Percentiles rank a stretch among this genome's conserved stretches.
These are phyloP conservation scores for Uloborus diversus DNA, from an alignment of 1,140 invertebrate genomes.

Conservation along the genomic window DNA sequence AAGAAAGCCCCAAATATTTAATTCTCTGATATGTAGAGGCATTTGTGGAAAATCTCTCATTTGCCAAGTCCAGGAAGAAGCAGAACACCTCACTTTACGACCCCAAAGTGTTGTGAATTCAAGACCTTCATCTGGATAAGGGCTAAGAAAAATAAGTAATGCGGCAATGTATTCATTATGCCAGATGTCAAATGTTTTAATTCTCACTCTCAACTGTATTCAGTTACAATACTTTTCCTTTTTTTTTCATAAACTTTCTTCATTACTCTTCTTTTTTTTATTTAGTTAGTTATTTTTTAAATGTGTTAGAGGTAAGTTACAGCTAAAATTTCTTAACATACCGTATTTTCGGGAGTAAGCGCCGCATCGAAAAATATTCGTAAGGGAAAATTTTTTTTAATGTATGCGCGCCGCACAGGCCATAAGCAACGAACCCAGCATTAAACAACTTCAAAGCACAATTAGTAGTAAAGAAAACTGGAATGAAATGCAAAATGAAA, in stretches of 20 bases:
- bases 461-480: not conserved
- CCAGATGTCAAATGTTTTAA: not conserved
- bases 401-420: too few relatives aligned
- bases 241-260: too few relatives aligned
- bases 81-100: conserved; percentile 80
- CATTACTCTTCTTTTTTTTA: too few relatives aligned
- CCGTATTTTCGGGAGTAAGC: too few relatives aligned
- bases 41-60: conserved; percentile 97
- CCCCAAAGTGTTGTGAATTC: conserved; percentile 95
- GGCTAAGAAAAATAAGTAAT: conserved; percentile 68
- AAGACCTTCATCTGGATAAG: conserved; percentile 89
- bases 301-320: too few relatives aligned
- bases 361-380: too few relatives aligned
- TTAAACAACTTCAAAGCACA: not conserved
- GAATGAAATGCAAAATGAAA: not conserved
- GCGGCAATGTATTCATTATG: not conserved
- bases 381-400: too few relatives aligned
- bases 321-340: too few relatives aligned
- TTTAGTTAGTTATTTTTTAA: too few relatives aligned
- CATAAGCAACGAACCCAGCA: too few relatives aligned
- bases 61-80: conserved; percentile 84
- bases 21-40: conserved; percentile 80
- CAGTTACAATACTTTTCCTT: too few relatives aligned
- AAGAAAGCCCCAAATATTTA: conserved; percentile 88
- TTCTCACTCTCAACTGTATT: too few relatives aligned